phyloP scores from a whole-genome alignment of 2,113 vertebrate genomes.

The Tachysurus fulvidraco region DNA sequence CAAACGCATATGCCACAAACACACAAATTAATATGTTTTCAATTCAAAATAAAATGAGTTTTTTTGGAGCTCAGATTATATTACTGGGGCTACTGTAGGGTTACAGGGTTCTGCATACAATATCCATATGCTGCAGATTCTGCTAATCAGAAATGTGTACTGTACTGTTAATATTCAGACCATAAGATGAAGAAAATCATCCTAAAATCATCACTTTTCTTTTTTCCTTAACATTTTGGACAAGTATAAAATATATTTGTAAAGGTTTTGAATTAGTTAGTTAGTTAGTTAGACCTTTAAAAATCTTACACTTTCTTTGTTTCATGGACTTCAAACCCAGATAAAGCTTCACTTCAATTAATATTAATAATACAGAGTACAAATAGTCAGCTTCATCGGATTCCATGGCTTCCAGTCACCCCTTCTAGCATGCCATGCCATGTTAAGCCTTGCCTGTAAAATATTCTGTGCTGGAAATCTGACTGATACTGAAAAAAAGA shows the following conservation, averaged over 20 bases:
- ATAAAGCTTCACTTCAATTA: neutral
- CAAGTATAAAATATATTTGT: neutral
- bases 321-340: neutral
- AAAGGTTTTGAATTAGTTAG: neutral
- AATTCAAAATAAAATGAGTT: too few species aligned
- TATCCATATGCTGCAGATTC: neutral
- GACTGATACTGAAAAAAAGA: neutral
- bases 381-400: neutral
- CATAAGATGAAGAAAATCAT: neutral
- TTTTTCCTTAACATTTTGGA: too few species aligned
- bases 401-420: neutral
- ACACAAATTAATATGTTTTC: too few species aligned
- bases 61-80: too few species aligned
- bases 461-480: neutral
- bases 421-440: neutral
- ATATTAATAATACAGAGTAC: neutral
- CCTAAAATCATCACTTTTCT: too few species aligned
- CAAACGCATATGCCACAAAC: neutral
- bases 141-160: neutral
- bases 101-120: neutral
- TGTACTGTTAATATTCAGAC: neutral
- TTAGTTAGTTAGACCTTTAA: neutral
- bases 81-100: too few species aligned
- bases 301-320: neutral
- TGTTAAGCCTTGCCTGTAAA: neutral